Percentiles rank a stretch among this genome's conserved stretches.
These are phyloP conservation scores for Vultur gryphus DNA, from an alignment of 2,797 vertebrate genomes.

Conservation along the genomic window DNA sequence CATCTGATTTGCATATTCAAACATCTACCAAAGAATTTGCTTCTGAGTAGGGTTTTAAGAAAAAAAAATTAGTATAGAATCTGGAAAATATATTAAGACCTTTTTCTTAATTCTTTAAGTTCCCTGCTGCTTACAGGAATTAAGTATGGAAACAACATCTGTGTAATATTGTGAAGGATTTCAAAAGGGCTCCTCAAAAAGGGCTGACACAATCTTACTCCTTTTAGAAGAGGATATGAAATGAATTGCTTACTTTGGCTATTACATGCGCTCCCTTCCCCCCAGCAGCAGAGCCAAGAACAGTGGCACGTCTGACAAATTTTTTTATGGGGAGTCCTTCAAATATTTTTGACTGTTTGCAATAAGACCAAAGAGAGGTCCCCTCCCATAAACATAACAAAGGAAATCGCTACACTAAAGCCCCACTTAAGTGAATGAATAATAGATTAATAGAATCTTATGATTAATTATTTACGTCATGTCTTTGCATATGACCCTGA, in stretches of 20 bases:
- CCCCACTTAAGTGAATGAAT: slow-evolving; percentile 49
- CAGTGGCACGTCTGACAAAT: not conserved
- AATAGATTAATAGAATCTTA: slow-evolving; percentile 36
- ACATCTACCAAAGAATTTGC: slow-evolving; percentile 9
- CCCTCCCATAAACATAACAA: slow-evolving; percentile 40
- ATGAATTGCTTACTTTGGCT: slow-evolving; percentile 67
- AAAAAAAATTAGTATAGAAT: not conserved
- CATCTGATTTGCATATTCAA: not conserved
- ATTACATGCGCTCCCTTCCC: slow-evolving; percentile 39
- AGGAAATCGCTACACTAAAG: not conserved
- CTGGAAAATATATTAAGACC: slow-evolving; percentile 55
- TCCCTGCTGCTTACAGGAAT: slow-evolving; percentile 56
- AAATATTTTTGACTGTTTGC: slow-evolving; percentile 42
- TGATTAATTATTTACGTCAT: slow-evolving; percentile 6
- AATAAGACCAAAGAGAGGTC: not conserved
- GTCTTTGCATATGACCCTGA: not conserved
- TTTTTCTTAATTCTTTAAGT: slow-evolving; percentile 55
- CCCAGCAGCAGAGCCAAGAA: slow-evolving; percentile 33
- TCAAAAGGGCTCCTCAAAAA: slow-evolving; percentile 65
- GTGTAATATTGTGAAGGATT: slow-evolving; percentile 62
- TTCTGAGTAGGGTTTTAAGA: not conserved
- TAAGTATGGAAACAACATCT: slow-evolving; percentile 67
- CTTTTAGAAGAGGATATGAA: slow-evolving; percentile 67
- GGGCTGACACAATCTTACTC: slow-evolving; percentile 63
- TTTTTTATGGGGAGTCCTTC: slow-evolving; percentile 30